Evolutionary conservation across 1,140 invertebrate species (phyloP).

Genomic region (Cydia strobilella): DNA sequence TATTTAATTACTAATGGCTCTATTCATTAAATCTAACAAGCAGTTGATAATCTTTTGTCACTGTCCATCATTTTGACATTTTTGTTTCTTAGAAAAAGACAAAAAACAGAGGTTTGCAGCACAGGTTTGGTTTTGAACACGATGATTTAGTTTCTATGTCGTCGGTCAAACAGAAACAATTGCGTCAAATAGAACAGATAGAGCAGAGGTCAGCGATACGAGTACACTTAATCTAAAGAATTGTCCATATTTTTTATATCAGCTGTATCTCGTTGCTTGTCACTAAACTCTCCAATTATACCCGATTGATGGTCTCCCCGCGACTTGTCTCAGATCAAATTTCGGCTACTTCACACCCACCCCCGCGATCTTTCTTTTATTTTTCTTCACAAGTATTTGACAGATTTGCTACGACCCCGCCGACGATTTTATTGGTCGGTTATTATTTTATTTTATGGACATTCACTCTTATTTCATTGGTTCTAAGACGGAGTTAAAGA

Average conservation of each 20-base stretch:
- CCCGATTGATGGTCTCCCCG: conserved; percentile 67
- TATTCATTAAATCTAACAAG: too few relatives aligned
- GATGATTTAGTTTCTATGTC: too few relatives aligned
- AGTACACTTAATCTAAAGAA: conserved; percentile 31
- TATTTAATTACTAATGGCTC: too few relatives aligned
- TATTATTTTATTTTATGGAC: conserved; percentile 79
- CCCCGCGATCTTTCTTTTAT: conserved; percentile 61
- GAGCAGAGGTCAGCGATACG: neutral
- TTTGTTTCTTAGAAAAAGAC: too few relatives aligned
- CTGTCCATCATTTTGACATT: too few relatives aligned
- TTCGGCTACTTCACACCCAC: conserved; percentile 66
- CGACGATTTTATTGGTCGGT: conserved; percentile 73
- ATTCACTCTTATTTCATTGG: conserved; percentile 76
- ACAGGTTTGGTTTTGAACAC: too few relatives aligned
- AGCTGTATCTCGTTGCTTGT: conserved; percentile 54
- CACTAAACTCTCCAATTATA: conserved; percentile 70
- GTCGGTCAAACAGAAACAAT: neutral
- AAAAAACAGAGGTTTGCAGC: too few relatives aligned
- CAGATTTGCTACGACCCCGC: conserved; percentile 64
- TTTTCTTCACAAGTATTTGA: conserved; percentile 64
- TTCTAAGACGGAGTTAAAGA: conserved; percentile 67
- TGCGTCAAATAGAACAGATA: neutral
- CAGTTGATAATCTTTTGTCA: too few relatives aligned
- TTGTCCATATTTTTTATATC: conserved; percentile 34
- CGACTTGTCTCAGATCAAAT: conserved; percentile 68